Base-by-base conservation (phyloP, 2,888 invertebrate species). In the Scaptodrosophila latifasciaeformis region DNA sequence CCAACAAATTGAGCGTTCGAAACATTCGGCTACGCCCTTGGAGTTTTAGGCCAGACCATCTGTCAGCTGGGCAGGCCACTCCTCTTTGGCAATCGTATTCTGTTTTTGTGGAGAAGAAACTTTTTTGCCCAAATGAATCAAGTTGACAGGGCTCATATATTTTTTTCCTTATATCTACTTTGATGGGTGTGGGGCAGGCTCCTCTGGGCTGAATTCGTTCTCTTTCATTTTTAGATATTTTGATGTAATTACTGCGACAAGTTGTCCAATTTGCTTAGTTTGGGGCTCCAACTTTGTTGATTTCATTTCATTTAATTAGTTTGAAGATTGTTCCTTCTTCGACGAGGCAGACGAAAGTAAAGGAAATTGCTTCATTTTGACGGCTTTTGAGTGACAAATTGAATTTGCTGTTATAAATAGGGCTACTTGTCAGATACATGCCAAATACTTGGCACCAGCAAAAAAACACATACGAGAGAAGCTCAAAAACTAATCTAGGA, bases 261-360 rank as follows among this genome's bases (percentile, higher is more conserved):
- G 70, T 71, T 74, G 75, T 59, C 75, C 70, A 71, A 71, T 71
- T 71, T 74, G 75, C 70, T 75, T 75, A 71, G 70, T 71, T 75
- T 55, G 68, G 13, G n/a, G n/a, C n/a, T 45, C 49, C 49, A 57
- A 63, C 44, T 52, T 64, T 42, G 49, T 40, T 44, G 42, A 65
- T 70, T 66, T 71, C 71, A 59, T 71, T 68, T 71, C 68, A 75
- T 71, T 71, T 71, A 71, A 71, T 71, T 71, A 71, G 75, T 71
- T 74, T 74, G 70, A 43, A 65, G 62, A 70, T 68, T 65, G 68
- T 71, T 70, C 56, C 61, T 62, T 12, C 35, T 59, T 40, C 44
- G 50, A 56, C 57, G 47, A 43, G 19, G 27, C 17, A 40, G 40
- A 56, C 64, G 64, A 50, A 49, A 53, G 57, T 53, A 47, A 59